phyloP scores from a whole-genome alignment of 2,113 vertebrate species.

The Aramus guarauna region DNA sequence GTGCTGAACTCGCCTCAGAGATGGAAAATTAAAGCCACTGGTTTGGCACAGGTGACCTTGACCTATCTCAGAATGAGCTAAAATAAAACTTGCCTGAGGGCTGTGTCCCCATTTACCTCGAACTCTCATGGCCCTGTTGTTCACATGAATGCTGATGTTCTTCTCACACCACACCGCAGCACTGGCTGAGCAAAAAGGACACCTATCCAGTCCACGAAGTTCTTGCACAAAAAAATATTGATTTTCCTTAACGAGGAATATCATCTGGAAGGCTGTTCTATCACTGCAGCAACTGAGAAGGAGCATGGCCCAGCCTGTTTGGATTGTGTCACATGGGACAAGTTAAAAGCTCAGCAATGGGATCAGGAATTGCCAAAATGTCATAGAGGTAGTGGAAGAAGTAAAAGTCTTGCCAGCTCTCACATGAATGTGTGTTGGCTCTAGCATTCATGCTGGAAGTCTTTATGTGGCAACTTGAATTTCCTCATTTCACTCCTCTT shows the following conservation, averaged over 20 bases:
- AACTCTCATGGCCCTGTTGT: not conserved
- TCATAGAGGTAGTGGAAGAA: not conserved
- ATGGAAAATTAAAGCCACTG: not conserved
- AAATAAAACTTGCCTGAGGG: not conserved
- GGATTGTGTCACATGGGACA: not conserved
- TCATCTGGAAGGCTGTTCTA: not conserved
- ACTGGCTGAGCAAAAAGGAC: not conserved
- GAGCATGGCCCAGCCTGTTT: not conserved
- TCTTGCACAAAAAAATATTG: not conserved
- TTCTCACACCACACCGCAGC: not conserved
- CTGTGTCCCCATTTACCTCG: not conserved
- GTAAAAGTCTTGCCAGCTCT: not conserved
- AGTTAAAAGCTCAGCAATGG: not conserved
- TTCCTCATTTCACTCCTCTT: constrained; percentile 29
- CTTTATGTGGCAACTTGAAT: constrained; percentile 39
- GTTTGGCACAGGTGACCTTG: not conserved
- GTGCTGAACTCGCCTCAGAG: not conserved
- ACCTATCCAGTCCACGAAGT: not conserved
- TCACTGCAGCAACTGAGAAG: not conserved
- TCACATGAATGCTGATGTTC: not conserved
- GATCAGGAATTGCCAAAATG: constrained; percentile 15
- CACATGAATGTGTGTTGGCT: constrained; percentile 27
- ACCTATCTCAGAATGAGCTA: not conserved
- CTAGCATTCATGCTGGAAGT: not conserved
- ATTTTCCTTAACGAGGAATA: not conserved